These are phyloP conservation scores for Apodemus agrarius DNA, from an alignment of 2,797 vertebrate species.

Conservation along the genomic window DNA sequence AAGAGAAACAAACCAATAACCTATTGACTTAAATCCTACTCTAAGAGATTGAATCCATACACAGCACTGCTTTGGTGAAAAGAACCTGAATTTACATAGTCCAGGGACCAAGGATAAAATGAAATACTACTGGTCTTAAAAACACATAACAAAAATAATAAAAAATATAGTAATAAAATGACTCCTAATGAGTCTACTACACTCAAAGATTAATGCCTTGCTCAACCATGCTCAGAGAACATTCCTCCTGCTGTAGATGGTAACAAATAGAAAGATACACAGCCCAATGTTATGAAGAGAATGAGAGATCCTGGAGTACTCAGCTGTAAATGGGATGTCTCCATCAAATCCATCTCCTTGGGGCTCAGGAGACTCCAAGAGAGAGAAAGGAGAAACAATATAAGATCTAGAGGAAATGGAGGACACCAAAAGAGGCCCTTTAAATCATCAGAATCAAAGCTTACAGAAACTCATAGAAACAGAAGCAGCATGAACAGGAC, in stretches of 20 bases:
- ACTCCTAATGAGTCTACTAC: neutral
- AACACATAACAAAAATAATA: neutral
- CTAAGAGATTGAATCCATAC: neutral
- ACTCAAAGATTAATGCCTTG: too few relatives aligned
- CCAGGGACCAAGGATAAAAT: neutral
- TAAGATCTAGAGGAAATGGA: neutral
- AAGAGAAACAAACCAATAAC: neutral
- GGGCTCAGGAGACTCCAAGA: neutral
- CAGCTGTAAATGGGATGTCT: neutral
- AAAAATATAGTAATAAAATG: neutral
- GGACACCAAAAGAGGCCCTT: neutral
- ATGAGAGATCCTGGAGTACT: neutral
- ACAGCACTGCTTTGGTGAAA: too few relatives aligned
- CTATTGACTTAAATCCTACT: neutral
- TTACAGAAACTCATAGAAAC: neutral
- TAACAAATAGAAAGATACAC: neutral
- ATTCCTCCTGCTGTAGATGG: fast-evolving
- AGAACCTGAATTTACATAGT: too few relatives aligned
- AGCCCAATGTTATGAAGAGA: neutral
- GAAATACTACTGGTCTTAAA: neutral
- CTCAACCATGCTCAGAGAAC: neutral
- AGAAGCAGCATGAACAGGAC: neutral
- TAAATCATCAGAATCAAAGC: neutral
- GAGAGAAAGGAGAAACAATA: neutral
- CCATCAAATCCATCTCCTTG: neutral